Base-by-base conservation (phyloP, 2,797 vertebrate genomes). In the Pelobates cultripes region DNA sequence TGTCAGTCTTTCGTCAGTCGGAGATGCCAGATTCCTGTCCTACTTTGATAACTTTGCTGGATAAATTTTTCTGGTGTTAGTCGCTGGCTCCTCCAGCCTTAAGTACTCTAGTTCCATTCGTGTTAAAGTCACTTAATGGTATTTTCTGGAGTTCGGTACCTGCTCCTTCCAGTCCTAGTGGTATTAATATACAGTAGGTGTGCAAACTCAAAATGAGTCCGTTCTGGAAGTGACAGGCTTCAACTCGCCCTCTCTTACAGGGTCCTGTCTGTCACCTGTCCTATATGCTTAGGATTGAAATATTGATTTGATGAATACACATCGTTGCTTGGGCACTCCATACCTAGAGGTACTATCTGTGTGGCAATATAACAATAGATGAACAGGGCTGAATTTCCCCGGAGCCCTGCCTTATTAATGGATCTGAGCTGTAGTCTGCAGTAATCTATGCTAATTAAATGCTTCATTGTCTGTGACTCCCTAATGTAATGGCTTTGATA, bases 381-480 rank as follows among this genome's bases (percentile, higher is more conserved):
- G 44, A 76, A 47, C 44, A 8, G 60, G 72, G 42, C 55, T 43
- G 40, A 14, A 64, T 5, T 41, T 72, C 80, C 69, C 80, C 3
- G 3, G 60, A 71, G 74, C 28, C 47, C 42, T 67, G 75, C 45
- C 64, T 77, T 77, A 82, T 77, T 72, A 77, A 77, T 82, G 74
- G 42, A 72, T 82, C 57, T 75, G 55, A 44, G 45, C 69, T 77
- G 68, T 73, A 77, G 47, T 66, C 80, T 73, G 75, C 60, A 57
- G 75, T 73, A 82, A 82, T 82, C 69, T 51, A 45, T 73, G 60
- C 80, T 82, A 82, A 82, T 82, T 77, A 77, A 77, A 82, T 82
- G 69, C 60, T 72, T 12, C n/a, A 71, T 72, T 82, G 75, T 77
- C 61, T 82, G 45, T 13, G 15, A 42, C 60, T 77, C 68, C 69